Base-by-base conservation (phyloP, 2,797 vertebrate species). In the Hirundo rustica region DNA sequence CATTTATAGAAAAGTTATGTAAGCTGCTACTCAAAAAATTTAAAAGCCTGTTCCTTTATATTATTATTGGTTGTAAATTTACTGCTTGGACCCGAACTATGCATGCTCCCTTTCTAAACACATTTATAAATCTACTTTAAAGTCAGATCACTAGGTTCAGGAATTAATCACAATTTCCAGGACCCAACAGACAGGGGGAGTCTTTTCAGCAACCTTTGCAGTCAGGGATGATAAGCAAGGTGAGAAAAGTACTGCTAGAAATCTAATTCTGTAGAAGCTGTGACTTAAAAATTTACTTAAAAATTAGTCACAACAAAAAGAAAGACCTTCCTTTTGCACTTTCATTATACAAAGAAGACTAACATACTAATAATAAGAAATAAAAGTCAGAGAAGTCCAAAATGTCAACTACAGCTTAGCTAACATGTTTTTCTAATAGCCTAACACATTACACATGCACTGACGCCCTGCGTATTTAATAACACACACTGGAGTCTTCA, bases 391-490 rank as follows among this genome's bases (percentile, higher is more conserved):
- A 38, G 9, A 34, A 42, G 3, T 26, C 25, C 27, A n/a, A 53
- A 62, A 27, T 3, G 1, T 18, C 50, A 85, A 7, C 11, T 36
- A 26, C 16, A 51, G 20, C 20, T n/a, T 36, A 20, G 15, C 14
- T 42, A 2, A 0, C 7, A 7, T n/a, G 13, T 54, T 53, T 38
- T 25, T 40, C 11, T 11, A 38, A 45, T 2, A 64, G 22, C 22
- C 11, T 23, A 54, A 62, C 13, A 27, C 9, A 23, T 2, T 5
- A 16, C 18, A 55, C 14, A 34, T 0, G n/a, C 8, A 53, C 20
- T 3, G 38, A 62, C 0, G 21, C 11, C 5, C 25, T 22, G 5
- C 4, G 0, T 16, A 38, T 13, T 11, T 27, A 74, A 38, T 45
- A 47, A 16, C 26, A 8, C 23, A 25, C 20, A 14, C 32, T 2